Percentiles rank a stretch among this genome's conserved stretches.
Conservation (phyloP, 2,888 invertebrate species). For the Xestoiulus laeticollis region DNA sequence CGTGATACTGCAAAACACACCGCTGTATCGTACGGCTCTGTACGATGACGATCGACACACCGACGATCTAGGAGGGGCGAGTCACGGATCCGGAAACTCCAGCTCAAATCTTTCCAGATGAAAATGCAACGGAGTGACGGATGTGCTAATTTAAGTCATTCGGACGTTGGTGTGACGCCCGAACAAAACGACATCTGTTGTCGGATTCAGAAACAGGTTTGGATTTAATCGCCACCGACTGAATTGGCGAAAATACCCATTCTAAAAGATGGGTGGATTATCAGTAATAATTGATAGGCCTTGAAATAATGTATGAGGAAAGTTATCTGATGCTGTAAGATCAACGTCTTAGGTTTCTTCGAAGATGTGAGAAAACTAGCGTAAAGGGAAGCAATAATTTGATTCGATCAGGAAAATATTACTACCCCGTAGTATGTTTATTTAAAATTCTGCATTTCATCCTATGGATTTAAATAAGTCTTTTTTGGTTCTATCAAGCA, state of each 20-base stretch:
- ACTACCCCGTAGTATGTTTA: not conserved
- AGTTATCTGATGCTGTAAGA: not conserved
- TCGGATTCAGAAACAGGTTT: not conserved
- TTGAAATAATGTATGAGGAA: not conserved
- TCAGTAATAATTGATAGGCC: slow-evolving; percentile 21
- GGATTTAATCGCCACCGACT: not conserved
- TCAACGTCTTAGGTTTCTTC: not conserved
- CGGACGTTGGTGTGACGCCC: not conserved
- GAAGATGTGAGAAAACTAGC: not conserved
- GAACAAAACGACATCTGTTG: not conserved
- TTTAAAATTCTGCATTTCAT: not conserved
- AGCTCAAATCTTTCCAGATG: slow-evolving; percentile 56
- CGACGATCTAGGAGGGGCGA: slow-evolving; percentile 55
- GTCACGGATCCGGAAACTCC: slow-evolving; percentile 55
- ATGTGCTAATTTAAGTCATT: not conserved
- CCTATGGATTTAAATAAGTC: too few species aligned
- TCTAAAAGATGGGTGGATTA: not conserved
- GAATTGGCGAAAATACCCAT: not conserved
- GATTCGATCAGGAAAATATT: not conserved
- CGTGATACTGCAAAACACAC: slow-evolving; percentile 69
- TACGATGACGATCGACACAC: slow-evolving; percentile 53
- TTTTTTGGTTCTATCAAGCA: not conserved
- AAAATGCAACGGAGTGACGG: not conserved
- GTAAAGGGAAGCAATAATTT: slow-evolving; percentile 5
- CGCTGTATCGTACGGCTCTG: slow-evolving; percentile 64